phyloP scores from a whole-genome alignment of 2,888 invertebrate species.

The Leucoptera coffeella region DNA sequence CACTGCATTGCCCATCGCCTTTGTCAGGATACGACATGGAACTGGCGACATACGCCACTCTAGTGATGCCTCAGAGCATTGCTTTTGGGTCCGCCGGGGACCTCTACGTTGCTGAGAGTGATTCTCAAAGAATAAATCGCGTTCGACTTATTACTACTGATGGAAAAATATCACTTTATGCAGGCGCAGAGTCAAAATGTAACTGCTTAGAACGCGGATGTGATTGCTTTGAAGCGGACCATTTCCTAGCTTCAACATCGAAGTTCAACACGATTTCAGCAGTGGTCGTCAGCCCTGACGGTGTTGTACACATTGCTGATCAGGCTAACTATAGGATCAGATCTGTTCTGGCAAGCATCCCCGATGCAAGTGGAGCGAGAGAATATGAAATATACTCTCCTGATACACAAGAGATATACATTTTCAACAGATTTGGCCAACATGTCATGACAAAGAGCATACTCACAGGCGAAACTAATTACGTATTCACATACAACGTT shows the following conservation, averaged over 20 bases:
- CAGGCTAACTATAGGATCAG: conserved; percentile 86
- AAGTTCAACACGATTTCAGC: conserved; percentile 93
- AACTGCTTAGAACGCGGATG: conserved; percentile 88
- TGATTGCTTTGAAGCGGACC: conserved; percentile 88
- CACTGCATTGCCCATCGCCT: conserved; percentile 85
- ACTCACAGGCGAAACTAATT: conserved; percentile 88
- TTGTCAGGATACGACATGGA: conserved; percentile 75
- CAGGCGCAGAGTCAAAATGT: conserved; percentile 90
- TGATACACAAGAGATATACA: conserved; percentile 90
- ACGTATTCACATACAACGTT: conserved; percentile 92
- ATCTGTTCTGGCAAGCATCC: conserved; percentile 84
- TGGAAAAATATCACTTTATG: conserved; percentile 88
- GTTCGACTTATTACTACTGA: conserved; percentile 88
- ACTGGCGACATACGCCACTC: conserved; percentile 82
- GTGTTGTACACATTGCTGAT: conserved; percentile 92
- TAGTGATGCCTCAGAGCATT: conserved; percentile 92
- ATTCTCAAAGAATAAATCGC: conserved; percentile 89
- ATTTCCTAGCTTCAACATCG: conserved; percentile 86
- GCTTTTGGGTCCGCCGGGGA: conserved; percentile 90
- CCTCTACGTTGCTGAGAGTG: conserved; percentile 91
- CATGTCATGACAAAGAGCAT: conserved; percentile 92
- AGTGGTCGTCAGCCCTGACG: conserved; percentile 88
- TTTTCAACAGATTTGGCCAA: conserved; percentile 91
- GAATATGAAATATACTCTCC: conserved; percentile 94
- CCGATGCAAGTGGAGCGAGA: conserved; percentile 73